These are phyloP conservation scores for Zoanthus sansibaricus DNA, from an alignment of 92 coral and sea anemone species.

Conservation along the genomic window DNA sequence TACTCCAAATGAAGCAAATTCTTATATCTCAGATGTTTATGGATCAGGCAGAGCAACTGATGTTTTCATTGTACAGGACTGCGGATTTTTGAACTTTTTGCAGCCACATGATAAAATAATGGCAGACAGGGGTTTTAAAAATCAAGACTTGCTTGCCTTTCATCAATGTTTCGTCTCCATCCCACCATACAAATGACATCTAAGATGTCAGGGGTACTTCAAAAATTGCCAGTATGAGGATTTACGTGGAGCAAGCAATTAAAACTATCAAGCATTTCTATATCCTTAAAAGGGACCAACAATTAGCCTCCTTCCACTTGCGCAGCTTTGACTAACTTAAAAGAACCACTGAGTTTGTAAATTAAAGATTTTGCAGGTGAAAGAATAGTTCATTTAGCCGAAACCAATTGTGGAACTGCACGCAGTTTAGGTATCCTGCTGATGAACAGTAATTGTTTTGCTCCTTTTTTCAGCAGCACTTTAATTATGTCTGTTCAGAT, in stretches of 20 bases:
- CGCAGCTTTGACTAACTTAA: too few species aligned
- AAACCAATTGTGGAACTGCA: too few species aligned
- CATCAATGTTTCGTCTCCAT: conserved; percentile 42
- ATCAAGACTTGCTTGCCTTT: conserved; percentile 47
- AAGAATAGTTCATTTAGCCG: too few species aligned
- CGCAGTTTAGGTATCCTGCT: too few species aligned
- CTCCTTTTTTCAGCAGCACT: too few species aligned
- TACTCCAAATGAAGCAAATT: conserved; percentile 59
- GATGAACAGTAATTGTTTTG: too few species aligned
- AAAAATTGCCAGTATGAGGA: conserved; percentile 10
- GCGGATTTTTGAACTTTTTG: conserved; percentile 48
- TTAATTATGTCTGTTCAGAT: too few species aligned
- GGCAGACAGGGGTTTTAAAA: conserved; percentile 57
- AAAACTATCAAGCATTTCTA: conserved; percentile 21
- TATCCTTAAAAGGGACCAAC: conserved; percentile 36
- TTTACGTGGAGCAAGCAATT: conserved; percentile 48
- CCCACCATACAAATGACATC: conserved; percentile 32
- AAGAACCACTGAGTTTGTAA: too few species aligned
- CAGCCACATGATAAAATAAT: conserved; percentile 55
- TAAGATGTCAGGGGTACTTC: background rate
- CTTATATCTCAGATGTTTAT: conserved; percentile 58
- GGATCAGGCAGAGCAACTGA: conserved; percentile 70
- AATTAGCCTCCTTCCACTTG: conserved; percentile 40
- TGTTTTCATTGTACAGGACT: conserved; percentile 56
- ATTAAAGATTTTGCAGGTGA: too few species aligned